Evolutionary conservation across 2,113 vertebrate species (phyloP), one percentile per base, ranked within the genome.

Genomic region (Ellobius talpinus): DNA sequence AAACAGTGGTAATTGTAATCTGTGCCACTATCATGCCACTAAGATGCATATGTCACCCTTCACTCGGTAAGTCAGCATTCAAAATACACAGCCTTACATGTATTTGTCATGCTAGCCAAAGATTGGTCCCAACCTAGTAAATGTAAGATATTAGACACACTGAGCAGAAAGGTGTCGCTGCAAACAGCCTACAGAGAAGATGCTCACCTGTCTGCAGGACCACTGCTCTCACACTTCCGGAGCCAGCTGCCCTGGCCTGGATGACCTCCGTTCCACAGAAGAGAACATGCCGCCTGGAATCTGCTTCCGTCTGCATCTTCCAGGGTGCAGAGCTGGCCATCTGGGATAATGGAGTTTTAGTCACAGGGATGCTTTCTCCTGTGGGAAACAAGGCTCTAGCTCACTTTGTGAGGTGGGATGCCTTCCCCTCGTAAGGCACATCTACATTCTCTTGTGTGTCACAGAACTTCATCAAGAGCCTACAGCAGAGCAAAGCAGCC

Each of bases 251-350:
- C 89, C 97, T 99, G 95, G 98, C 97, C 97, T 99, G 99, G 95
- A 99, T 98, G 65, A 99, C 97, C 91, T 99, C 98, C 8, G 99
- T 99, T 78, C 99, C 99, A 55, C 99, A 99, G 97, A 99, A 99
- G 8, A 99, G 98, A 47, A 99, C 5, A 0, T 99, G 99, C 29
- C 97, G 98, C 90, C 97, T 98, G 92, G 98, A 98, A 84, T 99
- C 99, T 2, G 96, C 98, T 29, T 97, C 98, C 10, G 97, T 98
- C 63, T 98, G 95, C 0, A 8, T 47, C 93, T 96, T 98, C 99
- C 99, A 99, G 65, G 99, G 98, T 65, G 91, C 95, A 14, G 94
- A 55, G 81, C 97, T 89, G 17, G 98, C 96, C 52, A 45, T 73
- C 68, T 39, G 91, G 21, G 98, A 98, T 88, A 99, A 81, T 0